Evolutionary conservation across 2,888 invertebrate genomes (phyloP), one percentile per base, ranked within the genome.

Genomic region (Petrophora chlorosata): DNA sequence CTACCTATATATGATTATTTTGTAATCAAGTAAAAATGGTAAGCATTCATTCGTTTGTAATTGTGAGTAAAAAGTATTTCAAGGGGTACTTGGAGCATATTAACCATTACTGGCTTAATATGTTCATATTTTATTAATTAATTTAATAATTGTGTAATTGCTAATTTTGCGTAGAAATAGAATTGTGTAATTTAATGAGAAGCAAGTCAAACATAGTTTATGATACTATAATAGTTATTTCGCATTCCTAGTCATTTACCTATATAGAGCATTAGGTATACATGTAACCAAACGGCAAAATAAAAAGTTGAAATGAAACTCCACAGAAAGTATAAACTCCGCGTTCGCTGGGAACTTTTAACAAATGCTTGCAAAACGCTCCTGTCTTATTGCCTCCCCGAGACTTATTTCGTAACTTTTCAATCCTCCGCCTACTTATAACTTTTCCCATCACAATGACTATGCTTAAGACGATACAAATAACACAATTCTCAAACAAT

Each of bases 391-490:
- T 75, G 77, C 72, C 68, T 76, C 59, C 63, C 56, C 48, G 69
- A 72, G 74, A 80, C 73, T 76, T 79, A 79, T 77, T 73, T 73
- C 64, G 60, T 62, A 82, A 83, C 74, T 80, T 83, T 79, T 72
- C 79, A 82, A 80, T 82, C 76, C 78, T 76, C 63, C 59, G 72
- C 67, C 72, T 76, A 73, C 76, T 82, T 82, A 77, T 73, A 84
- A 85, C 82, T 85, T 85, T 85, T 82, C 76, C 81, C 79, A 84
- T 84, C 80, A 80, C 73, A 73, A 75, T 78, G 77, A 78, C 71
- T 76, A 63, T 66, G 71, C 72, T 80, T 80, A 77, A 76, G 76
- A 76, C 69, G 76, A 76, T 79, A 81, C 80, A 79, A 81, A 79
- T 79, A 83, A 79, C 70, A 67, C 69, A 73, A 76, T 68, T 70